Percentiles rank a stretch among this genome's conserved stretches.
phyloP scores from a whole-genome alignment of 2,888 invertebrate species.

The Oscheius myriophilus region DNA sequence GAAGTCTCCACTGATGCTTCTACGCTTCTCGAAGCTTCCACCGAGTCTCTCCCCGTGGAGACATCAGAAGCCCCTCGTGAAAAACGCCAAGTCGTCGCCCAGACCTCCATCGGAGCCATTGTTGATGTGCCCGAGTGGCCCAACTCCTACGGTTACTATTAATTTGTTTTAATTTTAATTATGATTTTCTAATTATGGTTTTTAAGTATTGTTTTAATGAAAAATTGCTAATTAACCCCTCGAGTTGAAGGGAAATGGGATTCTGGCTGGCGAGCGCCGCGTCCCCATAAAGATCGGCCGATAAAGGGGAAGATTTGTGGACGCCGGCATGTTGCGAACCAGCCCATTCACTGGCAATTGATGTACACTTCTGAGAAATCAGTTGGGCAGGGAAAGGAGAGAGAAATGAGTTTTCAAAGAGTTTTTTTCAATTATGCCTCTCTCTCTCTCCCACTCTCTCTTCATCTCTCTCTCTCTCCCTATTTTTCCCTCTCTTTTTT shows the following conservation, averaged over 20 bases:
- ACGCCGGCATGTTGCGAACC: not conserved
- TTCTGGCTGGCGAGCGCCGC: too few relatives aligned
- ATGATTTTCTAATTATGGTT: conserved; percentile 8
- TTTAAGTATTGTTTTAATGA: not conserved
- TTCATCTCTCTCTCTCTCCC: not conserved
- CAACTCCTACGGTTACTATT: conserved; percentile 29
- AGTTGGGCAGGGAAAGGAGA: not conserved
- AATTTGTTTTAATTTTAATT: not conserved
- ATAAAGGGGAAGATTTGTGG: not conserved
- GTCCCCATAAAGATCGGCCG: too few relatives aligned
- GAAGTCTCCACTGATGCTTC: not conserved
- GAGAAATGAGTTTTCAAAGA: not conserved
- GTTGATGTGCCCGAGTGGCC: conserved; percentile 31
- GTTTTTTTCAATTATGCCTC: not conserved
- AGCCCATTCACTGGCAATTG: not conserved
- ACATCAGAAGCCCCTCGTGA: not conserved
- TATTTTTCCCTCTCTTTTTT: not conserved
- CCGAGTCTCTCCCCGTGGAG: not conserved
- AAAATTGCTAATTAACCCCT: not conserved
- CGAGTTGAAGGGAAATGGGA: not conserved
- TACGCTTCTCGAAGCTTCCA: not conserved
- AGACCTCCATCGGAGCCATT: conserved; percentile 24
- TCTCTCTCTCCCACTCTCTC: not conserved
- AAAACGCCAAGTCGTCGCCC: conserved; percentile 10
- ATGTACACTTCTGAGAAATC: not conserved